A percentile compares a stretch with the other conserved stretches of the same genome.
Conservation (phyloP, 2,113 vertebrate genomes). For the Tonatia bakeri region DNA sequence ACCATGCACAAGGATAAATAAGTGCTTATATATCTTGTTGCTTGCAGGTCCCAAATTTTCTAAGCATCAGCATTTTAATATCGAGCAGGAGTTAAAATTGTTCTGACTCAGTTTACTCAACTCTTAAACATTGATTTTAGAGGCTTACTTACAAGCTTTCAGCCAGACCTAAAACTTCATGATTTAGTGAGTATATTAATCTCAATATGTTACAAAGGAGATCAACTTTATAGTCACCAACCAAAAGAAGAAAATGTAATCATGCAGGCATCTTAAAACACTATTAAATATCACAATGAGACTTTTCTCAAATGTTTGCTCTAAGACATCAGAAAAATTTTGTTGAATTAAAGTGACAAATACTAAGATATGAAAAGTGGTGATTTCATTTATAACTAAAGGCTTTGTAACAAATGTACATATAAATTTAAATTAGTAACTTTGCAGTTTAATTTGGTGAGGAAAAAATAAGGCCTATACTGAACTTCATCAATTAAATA, state of each 20-base stretch:
- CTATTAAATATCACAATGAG: background rate
- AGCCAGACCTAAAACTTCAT: background rate
- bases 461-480: background rate
- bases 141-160: background rate
- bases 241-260: background rate
- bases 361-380: background rate
- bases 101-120: background rate
- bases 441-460: background rate
- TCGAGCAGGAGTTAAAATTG: background rate
- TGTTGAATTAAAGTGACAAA: background rate
- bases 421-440: background rate
- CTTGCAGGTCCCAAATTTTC: background rate
- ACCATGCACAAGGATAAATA: background rate
- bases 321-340: background rate
- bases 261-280: background rate
- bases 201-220: background rate
- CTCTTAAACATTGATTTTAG: background rate
- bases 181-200: conserved; percentile 2
- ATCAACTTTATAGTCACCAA: background rate
- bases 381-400: background rate
- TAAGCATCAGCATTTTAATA: background rate
- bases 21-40: background rate
- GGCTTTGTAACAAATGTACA: background rate
- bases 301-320: background rate
- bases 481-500: conserved; percentile 6